Base-by-base conservation (phyloP, 2,797 vertebrate genomes). In the Ibycter americanus region DNA sequence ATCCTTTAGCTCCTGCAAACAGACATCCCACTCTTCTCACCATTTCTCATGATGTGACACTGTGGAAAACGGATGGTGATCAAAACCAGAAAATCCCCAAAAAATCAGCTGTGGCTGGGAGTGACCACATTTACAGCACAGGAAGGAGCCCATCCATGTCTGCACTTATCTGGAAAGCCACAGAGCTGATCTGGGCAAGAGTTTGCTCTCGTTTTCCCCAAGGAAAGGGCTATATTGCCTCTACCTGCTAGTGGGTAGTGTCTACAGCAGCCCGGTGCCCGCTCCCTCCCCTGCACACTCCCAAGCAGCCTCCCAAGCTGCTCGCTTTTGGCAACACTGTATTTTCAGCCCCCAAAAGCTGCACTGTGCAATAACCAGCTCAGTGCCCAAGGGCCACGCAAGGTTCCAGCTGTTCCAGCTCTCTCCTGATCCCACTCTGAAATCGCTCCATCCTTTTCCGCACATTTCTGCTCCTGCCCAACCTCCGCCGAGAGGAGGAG, bases 251-350 rank as follows among this genome's bases (percentile, higher is more conserved):
- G 67, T 17, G 26, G 36, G n/a, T 17, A 42, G 20, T 18, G 15
- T 8, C 49, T 49, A 34, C 20, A 40, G 4, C 52, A 8, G 3
- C 22, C 26, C 27, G 1, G 0, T 31, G 18, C 47, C 61, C 0
- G 0, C 6, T 67, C 62, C 47, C 47, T 49, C 34, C 42, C 55
- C 70, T 32, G 27, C 36, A 54, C 9, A 0, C 25, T 49, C 71
- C 32, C 71, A 46, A 55, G 32, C 66, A 78, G 38, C 25, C 38
- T 36, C 87, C 38, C 51, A 36, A 58, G 23, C n/a, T 4, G 1
- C 71, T 81, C 8, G 0, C 20, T 73, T 77, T 62, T 32, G 20
- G 34, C 58, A 46, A 14, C 2, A n/a, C 23, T 16, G 14, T 11
- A 8, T 6, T 18, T 67, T 63, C 22, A 84, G 31, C 20, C 29